phyloP scores from a whole-genome alignment of 2,113 vertebrate species.

The Rhinichthys klamathensis region DNA sequence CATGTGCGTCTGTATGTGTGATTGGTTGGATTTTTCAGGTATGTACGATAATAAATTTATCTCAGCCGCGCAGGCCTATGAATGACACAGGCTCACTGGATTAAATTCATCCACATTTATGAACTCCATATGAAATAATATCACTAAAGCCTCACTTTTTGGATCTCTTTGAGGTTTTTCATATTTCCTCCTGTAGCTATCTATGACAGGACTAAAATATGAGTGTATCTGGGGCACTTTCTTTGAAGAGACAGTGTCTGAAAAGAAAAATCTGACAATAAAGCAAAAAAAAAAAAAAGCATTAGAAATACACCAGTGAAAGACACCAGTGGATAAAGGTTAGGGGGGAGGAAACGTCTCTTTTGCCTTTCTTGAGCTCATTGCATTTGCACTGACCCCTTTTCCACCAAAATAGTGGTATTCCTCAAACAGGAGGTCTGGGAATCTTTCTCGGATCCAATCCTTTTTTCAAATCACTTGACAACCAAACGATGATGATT shows the following conservation, averaged over 20 bases:
- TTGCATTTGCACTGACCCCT: not conserved
- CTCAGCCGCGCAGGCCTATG: not conserved
- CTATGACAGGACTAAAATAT: slow-evolving; percentile 15
- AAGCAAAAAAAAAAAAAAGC: not conserved
- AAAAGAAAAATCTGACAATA: not conserved
- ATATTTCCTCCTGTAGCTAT: not conserved
- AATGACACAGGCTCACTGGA: slow-evolving; percentile 2
- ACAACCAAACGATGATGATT: not conserved
- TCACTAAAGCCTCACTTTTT: not conserved
- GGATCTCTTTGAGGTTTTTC: slow-evolving; percentile 23
- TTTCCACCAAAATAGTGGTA: not conserved
- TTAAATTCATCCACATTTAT: slow-evolving; percentile 20
- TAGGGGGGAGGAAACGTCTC: not conserved
- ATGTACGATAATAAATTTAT: slow-evolving; percentile 15
- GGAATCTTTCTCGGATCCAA: not conserved
- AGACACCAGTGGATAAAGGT: not conserved
- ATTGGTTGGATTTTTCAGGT: slow-evolving; percentile 5
- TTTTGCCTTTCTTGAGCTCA: not conserved
- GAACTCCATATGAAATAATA: slow-evolving; percentile 19
- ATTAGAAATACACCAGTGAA: not conserved
- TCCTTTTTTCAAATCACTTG: not conserved
- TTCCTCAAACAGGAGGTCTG: not conserved
- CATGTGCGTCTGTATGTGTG: not conserved
- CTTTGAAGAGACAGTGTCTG: not conserved
- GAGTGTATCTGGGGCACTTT: not conserved